Evolutionary conservation across 2,888 invertebrate genomes (phyloP).

Genomic region (Lagria hirta): DNA sequence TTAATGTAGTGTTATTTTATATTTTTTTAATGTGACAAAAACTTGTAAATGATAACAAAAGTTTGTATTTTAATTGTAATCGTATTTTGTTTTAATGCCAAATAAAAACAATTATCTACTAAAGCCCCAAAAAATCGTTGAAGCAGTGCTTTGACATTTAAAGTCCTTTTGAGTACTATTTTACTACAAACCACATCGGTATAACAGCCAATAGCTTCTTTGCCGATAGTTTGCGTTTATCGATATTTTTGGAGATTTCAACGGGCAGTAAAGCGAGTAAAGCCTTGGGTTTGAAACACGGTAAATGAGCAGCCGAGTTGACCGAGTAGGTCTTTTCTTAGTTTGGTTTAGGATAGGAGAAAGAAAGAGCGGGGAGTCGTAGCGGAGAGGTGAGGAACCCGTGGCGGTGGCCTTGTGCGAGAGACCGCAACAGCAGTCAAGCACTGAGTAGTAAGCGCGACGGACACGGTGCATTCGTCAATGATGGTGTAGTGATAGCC

Average conservation of each 20-base stretch:
- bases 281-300: constrained; percentile 37
- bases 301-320: constrained; percentile 54
- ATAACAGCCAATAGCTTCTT: no score
- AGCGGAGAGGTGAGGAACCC: constrained; percentile 52
- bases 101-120: no score
- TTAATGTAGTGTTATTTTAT: no score
- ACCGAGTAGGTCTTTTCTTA: constrained; percentile 54
- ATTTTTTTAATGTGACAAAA: no score
- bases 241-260: constrained; percentile 45
- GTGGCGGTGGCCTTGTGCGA: constrained; percentile 55
- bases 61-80: no score
- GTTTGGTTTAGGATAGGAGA: constrained; percentile 43
- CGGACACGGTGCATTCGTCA: constrained; percentile 53
- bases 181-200: no score
- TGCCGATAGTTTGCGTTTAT: no score
- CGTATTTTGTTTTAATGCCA: no score
- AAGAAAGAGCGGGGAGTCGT: constrained; percentile 42
- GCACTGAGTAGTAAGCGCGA: constrained; percentile 63
- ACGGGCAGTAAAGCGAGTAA: constrained; percentile 50
- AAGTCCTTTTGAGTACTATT: no score
- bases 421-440: constrained; percentile 59
- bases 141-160: no score
- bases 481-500: constrained; percentile 46
- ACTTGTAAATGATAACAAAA: no score
- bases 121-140: no score